Conservation (phyloP, 2,888 invertebrate genomes). For the Lagria hirta region DNA sequence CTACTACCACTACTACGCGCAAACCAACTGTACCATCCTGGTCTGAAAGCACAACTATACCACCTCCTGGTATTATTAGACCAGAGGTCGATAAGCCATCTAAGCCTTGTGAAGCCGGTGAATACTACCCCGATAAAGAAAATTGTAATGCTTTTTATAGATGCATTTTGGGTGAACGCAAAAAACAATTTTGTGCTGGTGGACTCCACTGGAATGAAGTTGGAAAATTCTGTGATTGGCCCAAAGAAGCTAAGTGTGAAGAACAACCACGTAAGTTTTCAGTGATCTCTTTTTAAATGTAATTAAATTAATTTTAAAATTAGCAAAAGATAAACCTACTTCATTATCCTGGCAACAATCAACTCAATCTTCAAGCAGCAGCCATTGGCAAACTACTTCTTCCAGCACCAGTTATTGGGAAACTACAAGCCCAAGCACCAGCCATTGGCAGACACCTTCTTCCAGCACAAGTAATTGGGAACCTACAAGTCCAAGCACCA, state of each 20-base stretch:
- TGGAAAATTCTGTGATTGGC: slow-evolving; percentile 78
- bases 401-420: slow-evolving; percentile 51
- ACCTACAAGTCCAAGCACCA: slow-evolving; percentile 34
- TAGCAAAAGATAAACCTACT: slow-evolving; percentile 13
- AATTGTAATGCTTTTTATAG: slow-evolving; percentile 78
- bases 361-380: slow-evolving; percentile 3
- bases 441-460: too few relatives aligned
- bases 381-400: not conserved
- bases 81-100: slow-evolving; percentile 47
- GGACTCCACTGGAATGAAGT: slow-evolving; percentile 78
- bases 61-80: slow-evolving; percentile 55
- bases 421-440: slow-evolving; percentile 51
- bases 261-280: slow-evolving; percentile 44
- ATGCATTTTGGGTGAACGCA: slow-evolving; percentile 72
- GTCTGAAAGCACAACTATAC: slow-evolving; percentile 48
- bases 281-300: not conserved
- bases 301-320: not conserved
- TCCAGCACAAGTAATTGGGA: slow-evolving; percentile 25
- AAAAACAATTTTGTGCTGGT: slow-evolving; percentile 73
- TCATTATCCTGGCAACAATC: slow-evolving; percentile 8
- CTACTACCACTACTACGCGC: slow-evolving; percentile 42
- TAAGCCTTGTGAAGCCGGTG: slow-evolving; percentile 53
- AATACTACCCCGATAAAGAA: slow-evolving; percentile 61
- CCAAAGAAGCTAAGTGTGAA: slow-evolving; percentile 69
- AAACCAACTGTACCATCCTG: slow-evolving; percentile 34